Evolutionary conservation across 2,888 invertebrate species (phyloP), one percentile per base, ranked within the genome.

Genomic region (Euproctis similis): DNA sequence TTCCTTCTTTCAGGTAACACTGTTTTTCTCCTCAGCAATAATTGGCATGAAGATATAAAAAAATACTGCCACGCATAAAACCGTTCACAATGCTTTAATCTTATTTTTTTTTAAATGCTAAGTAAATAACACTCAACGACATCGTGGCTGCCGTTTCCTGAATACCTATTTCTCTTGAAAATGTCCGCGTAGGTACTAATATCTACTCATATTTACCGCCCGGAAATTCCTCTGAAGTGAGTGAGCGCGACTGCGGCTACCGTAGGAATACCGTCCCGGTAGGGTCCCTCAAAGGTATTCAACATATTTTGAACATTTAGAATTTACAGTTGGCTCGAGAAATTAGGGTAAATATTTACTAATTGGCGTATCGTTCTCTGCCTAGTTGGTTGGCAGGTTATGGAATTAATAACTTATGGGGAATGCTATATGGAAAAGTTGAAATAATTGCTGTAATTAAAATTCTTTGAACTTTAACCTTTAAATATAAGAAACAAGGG

Each of bases 171-270:
- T 34, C 45, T 42, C 42, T 37, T 28, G 34, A 42, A 46, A 49
- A 52, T 42, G 40, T 33, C 36, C 41, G 36, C 42, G 34, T 34
- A 36, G 43, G 52, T 38, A 44, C 47, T 50, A 43, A 56, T 58
- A 53, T 49, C 48, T 53, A 36, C 55, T 52, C 48, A 50, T 51
- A 53, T 59, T 49, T 57, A 39, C 50, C 36, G 47, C 41, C 43
- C 36, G 28, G 40, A 50, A 54, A 57, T 54, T 47, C 50, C 48
- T 24, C 34, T 35, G 44, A 55, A 62, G 59, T 61, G 53, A 45
- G 39, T 48, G 43, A 34, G 41, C 30, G 44, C 31, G 36, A 42
- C 26, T 34, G 41, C 30, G 39, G 44, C 26, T 30, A 31, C 3
- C 8, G 8, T n/a, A 38, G 36, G 48, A 48, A 50, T 52, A 39